Base-by-base conservation (phyloP, 2,888 invertebrate species). In the Patella depressa region DNA sequence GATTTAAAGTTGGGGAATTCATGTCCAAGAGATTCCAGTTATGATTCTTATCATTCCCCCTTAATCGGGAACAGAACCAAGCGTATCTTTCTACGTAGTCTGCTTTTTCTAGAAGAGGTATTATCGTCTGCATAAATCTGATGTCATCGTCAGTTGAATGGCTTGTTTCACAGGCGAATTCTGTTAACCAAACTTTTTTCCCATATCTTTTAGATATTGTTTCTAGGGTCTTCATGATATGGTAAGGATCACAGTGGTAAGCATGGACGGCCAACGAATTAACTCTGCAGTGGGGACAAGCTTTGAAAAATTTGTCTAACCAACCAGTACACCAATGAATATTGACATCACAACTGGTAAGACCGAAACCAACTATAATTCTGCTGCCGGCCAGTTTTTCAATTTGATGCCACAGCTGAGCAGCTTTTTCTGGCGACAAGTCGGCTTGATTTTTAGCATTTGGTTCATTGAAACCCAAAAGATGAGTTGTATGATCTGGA, bases 401-500 rank as follows among this genome's bases (percentile, higher is more conserved):
- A 3, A 85, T 72, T 74, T 82, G 77, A 11, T 72, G 79, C 86
- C 86, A 86, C 17, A 81, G 74, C 9, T 1, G 12, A 17, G 84
- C 86, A 0, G 85, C 86, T 53, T 79, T 77, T 34, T 80, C 74
- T 0, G 86, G 80, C 0, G 80, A 81, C 70, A 86, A 69, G 76
- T 85, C 83, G 34, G 85, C 79, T 78, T 85, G 85, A 12, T 76
- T 74, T 4, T 73, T 53, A 76, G 80, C 79, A 76, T 86, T 86
- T 65, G 86, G 86, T 77, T 86, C 86, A 70, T 86, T 86, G 76
- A 83, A 86, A 5, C 83, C 83, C 2, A 86, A 79, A 14, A 86
- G 72, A 73, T 79, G 77, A 14, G 78, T 65, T 0, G 86, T 54
- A 53, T 80, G 71, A 12, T 74, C 71, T 17, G 80, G 79, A 54